Conservation (phyloP, 2,113 vertebrate species). For the Arizona elegans region DNA sequence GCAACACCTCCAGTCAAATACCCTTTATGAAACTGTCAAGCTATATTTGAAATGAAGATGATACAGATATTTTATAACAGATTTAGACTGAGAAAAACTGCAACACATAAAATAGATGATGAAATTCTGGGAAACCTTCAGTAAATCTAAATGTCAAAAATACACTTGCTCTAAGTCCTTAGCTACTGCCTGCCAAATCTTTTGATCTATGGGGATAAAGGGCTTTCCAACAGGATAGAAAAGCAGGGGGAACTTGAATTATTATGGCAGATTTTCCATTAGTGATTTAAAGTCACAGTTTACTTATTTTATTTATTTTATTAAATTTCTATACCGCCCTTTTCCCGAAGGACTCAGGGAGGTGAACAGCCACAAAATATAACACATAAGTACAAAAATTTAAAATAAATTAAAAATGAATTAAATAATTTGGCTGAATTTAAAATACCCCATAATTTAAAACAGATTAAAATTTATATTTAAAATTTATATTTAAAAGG, state of each 20-base stretch:
- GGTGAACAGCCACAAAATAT: no score
- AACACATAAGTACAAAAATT: no score
- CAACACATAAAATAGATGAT: not conserved
- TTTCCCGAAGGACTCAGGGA: no score
- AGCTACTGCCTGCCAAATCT: not conserved
- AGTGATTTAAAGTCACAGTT: not conserved
- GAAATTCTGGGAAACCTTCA: not conserved
- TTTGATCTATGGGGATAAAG: not conserved
- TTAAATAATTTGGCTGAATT: no score
- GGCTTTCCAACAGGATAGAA: not conserved
- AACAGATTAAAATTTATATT: no score
- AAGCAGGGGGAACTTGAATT: not conserved
- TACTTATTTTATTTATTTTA: no score
- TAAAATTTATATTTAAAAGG: no score
- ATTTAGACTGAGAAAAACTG: not conserved
- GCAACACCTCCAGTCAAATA: not conserved
- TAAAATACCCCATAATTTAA: no score
- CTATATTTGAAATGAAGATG: not conserved
- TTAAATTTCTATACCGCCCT: no score
- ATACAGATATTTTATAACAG: not conserved
- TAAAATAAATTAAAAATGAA: no score
- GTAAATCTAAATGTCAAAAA: not conserved
- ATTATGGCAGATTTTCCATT: not conserved
- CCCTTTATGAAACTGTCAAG: not conserved
- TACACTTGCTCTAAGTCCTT: not conserved